Evolutionary conservation across 2,888 invertebrate genomes (phyloP).

Genomic region (Acronicta leporina): DNA sequence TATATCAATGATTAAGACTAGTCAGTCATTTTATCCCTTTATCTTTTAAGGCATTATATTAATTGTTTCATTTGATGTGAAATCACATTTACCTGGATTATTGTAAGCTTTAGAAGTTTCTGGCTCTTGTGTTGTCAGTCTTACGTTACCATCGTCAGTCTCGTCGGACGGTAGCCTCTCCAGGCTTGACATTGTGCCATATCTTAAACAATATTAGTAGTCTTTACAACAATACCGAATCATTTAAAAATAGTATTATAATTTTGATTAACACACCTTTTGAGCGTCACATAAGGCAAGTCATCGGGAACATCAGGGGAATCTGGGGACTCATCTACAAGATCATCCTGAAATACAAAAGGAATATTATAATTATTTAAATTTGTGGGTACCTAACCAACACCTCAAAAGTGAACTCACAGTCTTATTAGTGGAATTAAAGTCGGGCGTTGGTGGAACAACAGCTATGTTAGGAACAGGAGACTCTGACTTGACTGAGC

Average conservation of each 20-base stretch:
- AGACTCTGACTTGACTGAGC: constrained; percentile 79
- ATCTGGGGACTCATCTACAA: constrained; percentile 91
- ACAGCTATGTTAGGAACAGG: constrained; percentile 92
- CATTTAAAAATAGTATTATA: constrained; percentile 14
- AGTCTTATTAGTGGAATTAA: constrained; percentile 81
- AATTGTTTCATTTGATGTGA: neutral
- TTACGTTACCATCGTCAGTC: constrained; percentile 88
- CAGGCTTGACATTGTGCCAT: constrained; percentile 93
- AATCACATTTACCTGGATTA: constrained; percentile 67
- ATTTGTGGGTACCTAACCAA: constrained; percentile 13
- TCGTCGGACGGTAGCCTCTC: constrained; percentile 91
- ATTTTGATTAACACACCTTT: constrained; percentile 79
- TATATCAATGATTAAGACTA: too few species aligned
- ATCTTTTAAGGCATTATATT: neutral
- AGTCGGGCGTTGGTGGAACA: constrained; percentile 93
- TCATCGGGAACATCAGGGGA: constrained; percentile 92
- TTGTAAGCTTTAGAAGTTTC: constrained; percentile 74
- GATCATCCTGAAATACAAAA: constrained; percentile 77
- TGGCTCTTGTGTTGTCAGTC: constrained; percentile 79
- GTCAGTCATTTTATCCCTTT: too few species aligned
- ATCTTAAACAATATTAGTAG: constrained; percentile 73
- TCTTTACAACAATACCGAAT: constrained; percentile 42
- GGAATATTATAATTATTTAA: constrained; percentile 10
- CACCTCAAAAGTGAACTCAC: constrained; percentile 67
- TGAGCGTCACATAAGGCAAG: constrained; percentile 92